Percentiles rank a stretch among this genome's conserved stretches.
These are phyloP conservation scores for Eidolon dupreanum DNA, from an alignment of 2,797 vertebrate species.

Conservation along the genomic window DNA sequence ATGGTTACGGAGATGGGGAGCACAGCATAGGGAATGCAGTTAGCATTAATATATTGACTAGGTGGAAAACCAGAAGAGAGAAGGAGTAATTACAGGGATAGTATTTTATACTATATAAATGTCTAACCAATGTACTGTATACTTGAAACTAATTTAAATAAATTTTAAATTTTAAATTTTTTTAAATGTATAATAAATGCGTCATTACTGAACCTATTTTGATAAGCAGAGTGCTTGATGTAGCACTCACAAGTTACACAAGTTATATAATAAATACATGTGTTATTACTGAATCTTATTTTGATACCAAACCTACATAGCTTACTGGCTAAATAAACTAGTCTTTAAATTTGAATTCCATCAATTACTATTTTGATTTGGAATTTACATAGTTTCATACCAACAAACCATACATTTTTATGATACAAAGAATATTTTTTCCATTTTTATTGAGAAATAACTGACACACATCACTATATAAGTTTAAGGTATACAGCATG, in stretches of 20 bases:
- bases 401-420: neutral
- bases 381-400: neutral
- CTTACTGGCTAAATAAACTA: neutral
- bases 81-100: too few species aligned
- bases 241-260: neutral
- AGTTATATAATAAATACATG: neutral
- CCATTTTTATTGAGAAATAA: neutral
- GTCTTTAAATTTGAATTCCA: conserved; percentile 3
- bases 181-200: neutral
- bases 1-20: too few species aligned
- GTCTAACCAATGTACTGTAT: too few species aligned
- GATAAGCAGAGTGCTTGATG: neutral
- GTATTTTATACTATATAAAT: too few species aligned
- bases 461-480: neutral
- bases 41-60: too few species aligned
- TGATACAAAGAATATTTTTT: neutral
- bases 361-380: neutral
- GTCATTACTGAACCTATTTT: neutral
- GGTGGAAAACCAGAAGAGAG: too few species aligned
- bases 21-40: too few species aligned
- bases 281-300: neutral
- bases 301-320: neutral
- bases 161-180: too few species aligned
- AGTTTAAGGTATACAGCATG: neutral
- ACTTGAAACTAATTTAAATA: too few species aligned